phyloP scores from a whole-genome alignment of 2,888 invertebrate genomes.

The Nemoura dubitans region DNA sequence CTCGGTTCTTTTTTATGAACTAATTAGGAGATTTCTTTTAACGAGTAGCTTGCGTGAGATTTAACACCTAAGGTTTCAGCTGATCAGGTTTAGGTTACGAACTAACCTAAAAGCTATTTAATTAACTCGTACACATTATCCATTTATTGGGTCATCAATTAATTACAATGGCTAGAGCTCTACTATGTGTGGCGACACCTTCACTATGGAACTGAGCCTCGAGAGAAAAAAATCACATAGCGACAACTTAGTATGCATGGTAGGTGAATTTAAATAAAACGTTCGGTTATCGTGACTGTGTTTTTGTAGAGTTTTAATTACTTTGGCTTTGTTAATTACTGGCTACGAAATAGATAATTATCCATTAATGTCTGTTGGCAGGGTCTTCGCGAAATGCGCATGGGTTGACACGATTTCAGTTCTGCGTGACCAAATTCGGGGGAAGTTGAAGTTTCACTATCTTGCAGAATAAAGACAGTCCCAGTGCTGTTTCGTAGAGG shows the following conservation, averaged over 20 bases:
- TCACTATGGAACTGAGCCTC: not conserved
- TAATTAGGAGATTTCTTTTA: conserved; percentile 35
- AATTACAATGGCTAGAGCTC: conserved; percentile 13
- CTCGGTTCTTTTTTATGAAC: conserved; percentile 10
- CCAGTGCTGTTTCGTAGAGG: not conserved
- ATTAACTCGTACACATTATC: conserved; percentile 39
- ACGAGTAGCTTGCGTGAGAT: conserved; percentile 19
- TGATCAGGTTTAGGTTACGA: conserved; percentile 23
- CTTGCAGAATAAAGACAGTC: not conserved
- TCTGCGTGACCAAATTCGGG: not conserved
- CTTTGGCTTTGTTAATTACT: conserved; percentile 15
- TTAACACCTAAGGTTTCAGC: conserved; percentile 19
- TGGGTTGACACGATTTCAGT: not conserved
- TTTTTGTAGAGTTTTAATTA: not conserved
- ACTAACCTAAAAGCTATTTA: conserved; percentile 30
- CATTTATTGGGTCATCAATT: conserved; percentile 39
- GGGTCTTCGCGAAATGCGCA: not conserved
- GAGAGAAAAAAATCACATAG: not conserved
- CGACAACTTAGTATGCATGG: conserved; percentile 5
- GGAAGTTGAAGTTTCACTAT: not conserved
- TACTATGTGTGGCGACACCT: not conserved
- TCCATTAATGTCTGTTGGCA: not conserved
- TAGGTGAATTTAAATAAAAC: not conserved
- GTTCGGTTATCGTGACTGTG: not conserved
- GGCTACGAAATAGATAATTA: not conserved